Conservation (phyloP, 1,140 invertebrate genomes). For the Oscheius sp. region DNA sequence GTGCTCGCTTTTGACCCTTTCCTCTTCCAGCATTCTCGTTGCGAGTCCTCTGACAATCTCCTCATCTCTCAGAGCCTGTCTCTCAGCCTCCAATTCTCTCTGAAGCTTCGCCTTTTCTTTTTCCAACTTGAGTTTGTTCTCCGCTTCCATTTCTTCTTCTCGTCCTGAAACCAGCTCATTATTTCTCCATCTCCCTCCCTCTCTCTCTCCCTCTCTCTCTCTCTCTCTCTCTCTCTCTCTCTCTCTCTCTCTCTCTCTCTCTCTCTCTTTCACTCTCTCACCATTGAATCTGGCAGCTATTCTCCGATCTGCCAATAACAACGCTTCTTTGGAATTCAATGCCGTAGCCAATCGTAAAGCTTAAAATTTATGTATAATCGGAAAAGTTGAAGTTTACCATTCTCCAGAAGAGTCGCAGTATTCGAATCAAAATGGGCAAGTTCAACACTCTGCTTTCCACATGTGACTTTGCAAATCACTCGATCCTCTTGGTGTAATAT, state of each 20-base stretch:
- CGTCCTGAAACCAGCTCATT: not conserved
- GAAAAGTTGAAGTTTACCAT: not conserved
- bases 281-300: not conserved
- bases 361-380: not conserved
- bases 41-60: conserved; percentile 30
- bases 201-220: too few relatives aligned
- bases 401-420: not conserved
- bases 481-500: not conserved
- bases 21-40: conserved; percentile 33
- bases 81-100: conserved; percentile 8
- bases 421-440: not conserved
- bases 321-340: not conserved
- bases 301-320: not conserved
- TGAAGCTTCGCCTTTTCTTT: conserved; percentile 5
- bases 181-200: not conserved
- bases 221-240: too few relatives aligned
- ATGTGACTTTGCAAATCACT: not conserved
- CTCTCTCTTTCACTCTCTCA: too few relatives aligned
- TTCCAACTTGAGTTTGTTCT: not conserved
- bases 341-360: not conserved
- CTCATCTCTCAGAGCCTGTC: conserved; percentile 28
- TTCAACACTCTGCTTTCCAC: conserved; percentile 10
- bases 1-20: conserved; percentile 16
- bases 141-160: conserved; percentile 2
- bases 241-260: too few relatives aligned